Evolutionary conservation across 2,113 vertebrate species (phyloP).

Genomic region (Mirounga angustirostris): DNA sequence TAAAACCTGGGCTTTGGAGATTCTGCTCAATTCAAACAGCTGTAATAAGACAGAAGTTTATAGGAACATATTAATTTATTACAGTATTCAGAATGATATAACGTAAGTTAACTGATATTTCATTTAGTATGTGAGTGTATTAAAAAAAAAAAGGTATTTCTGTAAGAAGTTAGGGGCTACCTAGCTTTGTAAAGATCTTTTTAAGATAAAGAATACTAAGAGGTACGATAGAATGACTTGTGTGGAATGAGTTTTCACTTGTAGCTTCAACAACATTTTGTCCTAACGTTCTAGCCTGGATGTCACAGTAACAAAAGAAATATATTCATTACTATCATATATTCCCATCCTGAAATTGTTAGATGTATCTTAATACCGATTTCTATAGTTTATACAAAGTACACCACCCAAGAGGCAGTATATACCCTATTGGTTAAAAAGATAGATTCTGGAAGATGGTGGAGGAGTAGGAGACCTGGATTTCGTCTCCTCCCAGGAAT

Average conservation of each 20-base stretch:
- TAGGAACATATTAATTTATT: conserved; percentile 10
- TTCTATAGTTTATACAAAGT: background rate
- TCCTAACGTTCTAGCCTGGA: background rate
- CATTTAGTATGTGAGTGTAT: background rate
- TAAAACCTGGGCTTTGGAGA: background rate
- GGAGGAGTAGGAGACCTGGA: no score
- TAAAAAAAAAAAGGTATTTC: background rate
- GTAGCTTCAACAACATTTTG: background rate
- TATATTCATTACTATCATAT: background rate
- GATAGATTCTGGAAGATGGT: background rate
- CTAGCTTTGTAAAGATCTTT: background rate
- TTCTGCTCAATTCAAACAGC: background rate
- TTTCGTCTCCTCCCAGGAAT: no score
- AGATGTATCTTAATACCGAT: background rate
- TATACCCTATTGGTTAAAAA: background rate
- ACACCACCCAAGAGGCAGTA: background rate
- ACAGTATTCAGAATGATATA: background rate
- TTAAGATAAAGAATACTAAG: background rate
- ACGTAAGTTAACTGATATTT: background rate
- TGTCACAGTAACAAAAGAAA: background rate
- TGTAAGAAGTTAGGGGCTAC: background rate
- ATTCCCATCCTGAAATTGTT: background rate
- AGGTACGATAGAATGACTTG: background rate
- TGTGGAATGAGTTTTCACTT: background rate
- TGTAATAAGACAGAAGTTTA: background rate